Evolutionary conservation across 2,797 vertebrate genomes (phyloP).

Genomic region (Pangasius sanitwongsei): DNA sequence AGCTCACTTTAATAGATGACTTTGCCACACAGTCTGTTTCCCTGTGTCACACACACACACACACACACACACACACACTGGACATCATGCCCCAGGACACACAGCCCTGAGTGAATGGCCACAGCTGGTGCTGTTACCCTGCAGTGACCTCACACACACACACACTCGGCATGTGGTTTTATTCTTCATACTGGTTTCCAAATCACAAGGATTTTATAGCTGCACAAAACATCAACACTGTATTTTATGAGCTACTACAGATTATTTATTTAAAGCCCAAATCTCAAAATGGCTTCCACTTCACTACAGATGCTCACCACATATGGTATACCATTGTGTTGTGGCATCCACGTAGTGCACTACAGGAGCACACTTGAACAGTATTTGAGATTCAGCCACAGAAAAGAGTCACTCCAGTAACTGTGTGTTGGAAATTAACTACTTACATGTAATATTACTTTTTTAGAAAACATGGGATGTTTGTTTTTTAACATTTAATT

Average conservation of each 20-base stretch:
- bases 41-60: background rate
- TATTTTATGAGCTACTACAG: background rate
- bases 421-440: background rate
- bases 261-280: background rate
- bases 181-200: background rate
- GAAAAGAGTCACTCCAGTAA: background rate
- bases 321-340: background rate
- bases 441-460: background rate
- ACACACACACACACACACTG: slow-evolving; percentile 40
- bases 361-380: background rate
- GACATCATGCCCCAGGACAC: slow-evolving; percentile 43
- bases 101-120: slow-evolving; percentile 50
- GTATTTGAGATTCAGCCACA: background rate
- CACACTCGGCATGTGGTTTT: background rate
- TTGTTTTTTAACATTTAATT: background rate
- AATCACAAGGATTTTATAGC: background rate
- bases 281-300: background rate
- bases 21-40: slow-evolving; percentile 46
- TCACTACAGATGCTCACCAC: background rate
- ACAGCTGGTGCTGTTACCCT: slow-evolving; percentile 54
- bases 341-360: background rate
- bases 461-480: background rate
- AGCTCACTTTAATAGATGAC: slow-evolving; percentile 44
- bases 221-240: background rate
- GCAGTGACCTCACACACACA: slow-evolving; percentile 40